A percentile compares a stretch with the other conserved stretches of the same genome.
Conservation (phyloP, 2,888 invertebrate species). For the Aphodius sticticus region DNA sequence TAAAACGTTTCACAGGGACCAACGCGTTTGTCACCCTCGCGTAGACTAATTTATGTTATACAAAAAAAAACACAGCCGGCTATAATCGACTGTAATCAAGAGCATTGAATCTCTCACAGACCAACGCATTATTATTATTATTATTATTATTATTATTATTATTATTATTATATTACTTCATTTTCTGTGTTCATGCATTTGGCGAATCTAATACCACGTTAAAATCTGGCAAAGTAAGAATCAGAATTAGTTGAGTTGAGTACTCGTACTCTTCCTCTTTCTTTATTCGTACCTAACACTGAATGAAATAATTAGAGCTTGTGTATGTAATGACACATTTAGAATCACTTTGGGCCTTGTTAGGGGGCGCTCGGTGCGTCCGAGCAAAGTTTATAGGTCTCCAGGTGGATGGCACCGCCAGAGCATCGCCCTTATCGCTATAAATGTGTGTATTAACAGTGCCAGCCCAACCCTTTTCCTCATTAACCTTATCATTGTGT, state of each 20-base stretch:
- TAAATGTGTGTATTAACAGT: constrained; percentile 40
- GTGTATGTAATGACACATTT: constrained; percentile 29
- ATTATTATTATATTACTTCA: no score
- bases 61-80: no score
- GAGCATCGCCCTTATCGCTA: constrained; percentile 43
- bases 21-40: no score
- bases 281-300: background rate
- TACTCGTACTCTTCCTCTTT: background rate
- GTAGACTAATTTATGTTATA: no score
- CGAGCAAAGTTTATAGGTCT: constrained; percentile 40
- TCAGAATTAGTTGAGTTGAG: background rate
- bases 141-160: no score
- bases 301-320: constrained; percentile 22
- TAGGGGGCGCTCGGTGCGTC: constrained; percentile 28
- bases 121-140: no score
- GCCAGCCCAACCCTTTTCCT: constrained; percentile 38
- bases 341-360: constrained; percentile 31
- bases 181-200: no score
- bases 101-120: no score
- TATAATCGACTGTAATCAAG: no score
- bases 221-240: background rate
- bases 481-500: constrained; percentile 40
- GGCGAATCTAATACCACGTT: no score
- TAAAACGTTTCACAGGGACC: no score
- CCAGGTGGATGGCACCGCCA: constrained; percentile 43